These are phyloP conservation scores for Didymodactylos carnosus DNA, from an alignment of 2,888 invertebrate species.

Conservation along the genomic window DNA sequence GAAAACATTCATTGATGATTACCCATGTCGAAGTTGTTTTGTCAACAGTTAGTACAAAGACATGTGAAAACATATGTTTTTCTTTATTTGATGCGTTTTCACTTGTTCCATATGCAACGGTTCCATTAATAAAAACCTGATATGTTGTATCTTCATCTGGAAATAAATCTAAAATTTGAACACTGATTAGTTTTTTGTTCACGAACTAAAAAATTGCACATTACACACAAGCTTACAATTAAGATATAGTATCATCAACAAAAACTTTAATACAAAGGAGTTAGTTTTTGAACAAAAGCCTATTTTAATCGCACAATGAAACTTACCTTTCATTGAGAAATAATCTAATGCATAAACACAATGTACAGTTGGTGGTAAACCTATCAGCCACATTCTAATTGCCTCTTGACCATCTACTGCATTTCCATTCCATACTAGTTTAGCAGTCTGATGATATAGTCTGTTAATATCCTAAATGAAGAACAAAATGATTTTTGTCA, in stretches of 20 bases:
- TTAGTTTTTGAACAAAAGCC: background rate
- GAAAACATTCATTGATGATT: background rate
- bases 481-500: background rate
- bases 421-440: background rate
- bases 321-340: background rate
- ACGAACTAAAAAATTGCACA: too few relatives aligned
- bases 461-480: background rate
- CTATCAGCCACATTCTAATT: background rate
- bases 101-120: background rate
- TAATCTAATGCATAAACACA: background rate
- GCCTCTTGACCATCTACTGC: background rate
- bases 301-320: too few relatives aligned
- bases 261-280: too few relatives aligned
- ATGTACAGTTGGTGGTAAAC: background rate
- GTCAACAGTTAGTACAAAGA: background rate
- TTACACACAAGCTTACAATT: too few relatives aligned
- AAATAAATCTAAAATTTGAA: background rate
- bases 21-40: background rate
- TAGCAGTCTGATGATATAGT: background rate
- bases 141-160: background rate
- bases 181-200: too few relatives aligned
- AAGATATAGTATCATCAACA: too few relatives aligned
- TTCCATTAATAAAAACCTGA: background rate
- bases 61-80: background rate
- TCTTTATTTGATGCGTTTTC: background rate